phyloP scores from a whole-genome alignment of 1,140 invertebrate genomes.

The Cyclargus thomasi region DNA sequence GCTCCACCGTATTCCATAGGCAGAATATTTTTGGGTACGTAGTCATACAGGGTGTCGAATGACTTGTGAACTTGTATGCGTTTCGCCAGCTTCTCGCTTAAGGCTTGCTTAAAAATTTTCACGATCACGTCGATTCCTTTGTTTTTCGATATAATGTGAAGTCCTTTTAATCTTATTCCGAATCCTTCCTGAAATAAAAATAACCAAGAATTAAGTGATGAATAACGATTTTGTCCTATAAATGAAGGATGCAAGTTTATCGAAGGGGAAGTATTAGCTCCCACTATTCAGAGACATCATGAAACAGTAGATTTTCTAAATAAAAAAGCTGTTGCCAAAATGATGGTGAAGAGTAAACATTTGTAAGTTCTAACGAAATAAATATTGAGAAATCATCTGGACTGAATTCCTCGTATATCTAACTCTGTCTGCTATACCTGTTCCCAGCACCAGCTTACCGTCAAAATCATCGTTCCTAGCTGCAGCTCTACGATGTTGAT shows the following conservation, averaged over 20 bases:
- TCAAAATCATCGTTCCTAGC: not conserved
- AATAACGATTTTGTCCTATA: not conserved
- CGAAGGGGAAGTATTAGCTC: too few species aligned
- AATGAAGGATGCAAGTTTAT: too few species aligned
- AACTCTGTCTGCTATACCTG: too few species aligned
- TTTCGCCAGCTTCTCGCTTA: constrained; percentile 31
- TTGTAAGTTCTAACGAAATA: too few species aligned
- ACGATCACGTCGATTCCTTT: constrained; percentile 31
- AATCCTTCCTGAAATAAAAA: constrained; percentile 30
- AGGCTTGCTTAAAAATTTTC: constrained; percentile 27
- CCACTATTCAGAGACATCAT: too few species aligned
- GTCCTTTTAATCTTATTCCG: constrained; percentile 28
- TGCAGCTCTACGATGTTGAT: constrained; percentile 14
- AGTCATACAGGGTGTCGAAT: constrained; percentile 31
- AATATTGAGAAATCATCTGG: too few species aligned
- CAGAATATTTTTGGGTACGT: constrained; percentile 38
- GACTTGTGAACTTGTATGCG: constrained; percentile 39
- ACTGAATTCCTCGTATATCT: not conserved
- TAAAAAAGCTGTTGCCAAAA: too few species aligned
- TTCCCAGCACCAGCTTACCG: not conserved
- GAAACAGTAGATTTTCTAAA: not conserved
- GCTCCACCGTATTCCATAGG: constrained; percentile 46
- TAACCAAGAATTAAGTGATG: not conserved
- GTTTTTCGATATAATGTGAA: constrained; percentile 30
- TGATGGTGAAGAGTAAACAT: too few species aligned